phyloP scores from a whole-genome alignment of 2,888 invertebrate genomes.

The Scaptomyza polygonia region DNA sequence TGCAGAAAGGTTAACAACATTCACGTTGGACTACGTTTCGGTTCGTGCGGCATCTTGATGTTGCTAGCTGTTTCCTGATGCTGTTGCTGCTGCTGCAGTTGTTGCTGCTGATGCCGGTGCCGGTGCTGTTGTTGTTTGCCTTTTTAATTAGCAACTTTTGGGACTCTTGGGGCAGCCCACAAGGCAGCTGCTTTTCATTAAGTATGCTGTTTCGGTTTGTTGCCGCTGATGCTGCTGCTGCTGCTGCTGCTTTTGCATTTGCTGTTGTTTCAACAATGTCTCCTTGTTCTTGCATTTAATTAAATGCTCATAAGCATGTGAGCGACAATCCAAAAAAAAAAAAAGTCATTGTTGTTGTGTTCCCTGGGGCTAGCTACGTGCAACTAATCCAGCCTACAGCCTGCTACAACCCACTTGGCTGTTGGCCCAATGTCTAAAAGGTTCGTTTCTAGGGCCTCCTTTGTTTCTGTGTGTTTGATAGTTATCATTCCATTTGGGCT shows the following conservation, averaged over 20 bases:
- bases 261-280: conserved; percentile 49
- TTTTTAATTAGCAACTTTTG: conserved; percentile 80
- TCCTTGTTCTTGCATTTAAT: conserved; percentile 79
- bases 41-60: conserved; percentile 80
- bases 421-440: conserved; percentile 42
- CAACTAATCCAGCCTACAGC: conserved; percentile 12
- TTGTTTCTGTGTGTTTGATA: conserved; percentile 43
- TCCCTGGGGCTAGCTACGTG: conserved; percentile 47
- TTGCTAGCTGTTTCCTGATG: conserved; percentile 72
- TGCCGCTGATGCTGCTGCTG: conserved; percentile 38
- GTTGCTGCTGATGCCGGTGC: conserved; percentile 22
- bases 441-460: conserved; percentile 46
- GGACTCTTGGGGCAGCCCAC: conserved; percentile 74
- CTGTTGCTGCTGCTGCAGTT: conserved; percentile 32
- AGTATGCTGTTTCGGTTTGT: conserved; percentile 67
- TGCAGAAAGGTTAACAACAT: conserved; percentile 77
- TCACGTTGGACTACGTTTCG: conserved; percentile 61
- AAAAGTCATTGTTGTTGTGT: conserved; percentile 69
- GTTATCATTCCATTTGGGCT: conserved; percentile 44
- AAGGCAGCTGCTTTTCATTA: conserved; percentile 74
- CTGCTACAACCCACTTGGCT: conserved; percentile 1
- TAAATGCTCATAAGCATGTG: conserved; percentile 80
- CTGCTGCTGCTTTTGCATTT: conserved; percentile 49
- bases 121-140: conserved; percentile 65
- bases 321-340: conserved; percentile 64